phyloP scores from a whole-genome alignment of 1,140 invertebrate species.

The Hetaerina americana region DNA sequence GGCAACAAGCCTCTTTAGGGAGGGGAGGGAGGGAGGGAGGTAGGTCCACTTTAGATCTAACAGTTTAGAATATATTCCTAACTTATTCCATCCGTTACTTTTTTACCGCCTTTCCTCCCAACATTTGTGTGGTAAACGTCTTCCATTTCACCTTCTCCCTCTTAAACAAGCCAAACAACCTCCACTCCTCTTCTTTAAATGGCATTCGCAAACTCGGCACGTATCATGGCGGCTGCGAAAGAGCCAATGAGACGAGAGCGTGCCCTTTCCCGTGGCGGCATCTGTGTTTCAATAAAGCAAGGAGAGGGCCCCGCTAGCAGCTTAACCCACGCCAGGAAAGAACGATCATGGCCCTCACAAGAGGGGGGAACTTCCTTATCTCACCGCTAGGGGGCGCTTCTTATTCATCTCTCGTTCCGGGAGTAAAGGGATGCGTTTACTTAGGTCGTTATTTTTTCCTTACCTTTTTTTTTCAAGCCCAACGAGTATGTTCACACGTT shows the following conservation, averaged over 20 bases:
- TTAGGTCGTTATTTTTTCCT: neutral
- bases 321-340: neutral
- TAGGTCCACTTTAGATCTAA: too few relatives aligned
- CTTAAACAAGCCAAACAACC: too few relatives aligned
- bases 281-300: neutral
- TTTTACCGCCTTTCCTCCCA: too few relatives aligned
- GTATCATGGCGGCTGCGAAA: neutral
- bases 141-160: too few relatives aligned
- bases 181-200: neutral
- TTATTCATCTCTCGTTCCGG: neutral
- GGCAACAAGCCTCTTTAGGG: too few relatives aligned
- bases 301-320: neutral
- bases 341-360: neutral
- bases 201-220: neutral
- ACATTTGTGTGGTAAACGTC: too few relatives aligned
- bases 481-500: too few relatives aligned
- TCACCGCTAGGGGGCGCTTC: neutral
- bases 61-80: too few relatives aligned
- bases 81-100: too few relatives aligned
- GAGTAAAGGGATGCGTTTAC: neutral
- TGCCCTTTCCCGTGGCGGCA: neutral
- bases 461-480: too few relatives aligned
- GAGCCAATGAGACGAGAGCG: neutral
- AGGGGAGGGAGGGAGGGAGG: too few relatives aligned
- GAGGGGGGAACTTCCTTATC: neutral